Evolutionary conservation across 2,797 vertebrate genomes (phyloP).

Genomic region (Muraenolepis orangiensis): DNA sequence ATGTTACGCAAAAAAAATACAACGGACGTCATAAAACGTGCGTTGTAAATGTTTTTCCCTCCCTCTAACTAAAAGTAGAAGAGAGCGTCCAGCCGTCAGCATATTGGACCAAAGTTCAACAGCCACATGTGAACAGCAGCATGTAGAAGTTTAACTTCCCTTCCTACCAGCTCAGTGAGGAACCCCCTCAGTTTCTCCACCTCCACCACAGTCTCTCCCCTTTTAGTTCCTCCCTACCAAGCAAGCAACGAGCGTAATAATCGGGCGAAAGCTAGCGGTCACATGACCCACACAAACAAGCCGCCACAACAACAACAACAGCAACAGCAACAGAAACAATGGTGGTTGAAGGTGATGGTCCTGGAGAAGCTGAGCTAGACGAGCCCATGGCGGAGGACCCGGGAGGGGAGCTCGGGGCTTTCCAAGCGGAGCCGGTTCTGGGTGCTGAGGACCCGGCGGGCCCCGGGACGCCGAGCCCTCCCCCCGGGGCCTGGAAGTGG

Average conservation of each 20-base stretch:
- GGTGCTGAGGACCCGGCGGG: not conserved
- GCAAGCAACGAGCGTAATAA: not conserved
- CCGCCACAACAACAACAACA: not conserved
- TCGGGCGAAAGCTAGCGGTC: not conserved
- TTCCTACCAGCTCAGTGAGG: too few species aligned
- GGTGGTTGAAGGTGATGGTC: conserved; percentile 30
- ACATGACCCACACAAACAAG: not conserved
- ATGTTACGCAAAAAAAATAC: too few species aligned
- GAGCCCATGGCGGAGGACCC: not conserved
- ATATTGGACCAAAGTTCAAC: conserved; percentile 66
- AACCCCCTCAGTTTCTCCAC: not conserved
- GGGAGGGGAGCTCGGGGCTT: conserved; percentile 12
- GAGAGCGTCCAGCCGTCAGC: conserved; percentile 27
- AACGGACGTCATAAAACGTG: not conserved
- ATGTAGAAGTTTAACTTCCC: conserved; percentile 48
- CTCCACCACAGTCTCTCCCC: not conserved
- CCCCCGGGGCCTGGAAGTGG: conserved; percentile 68
- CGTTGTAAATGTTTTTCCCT: too few species aligned
- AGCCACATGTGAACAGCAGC: conserved; percentile 17
- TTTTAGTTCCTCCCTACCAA: not conserved
- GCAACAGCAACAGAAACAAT: conserved; percentile 24
- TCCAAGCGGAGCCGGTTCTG: conserved; percentile 26
- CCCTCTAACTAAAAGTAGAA: too few species aligned
- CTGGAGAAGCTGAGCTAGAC: conserved; percentile 21
- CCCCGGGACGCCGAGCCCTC: not conserved